Evolutionary conservation across 92 coral and sea anemone genomes (phyloP).

Genomic region (Palythoa caribaeorum): DNA sequence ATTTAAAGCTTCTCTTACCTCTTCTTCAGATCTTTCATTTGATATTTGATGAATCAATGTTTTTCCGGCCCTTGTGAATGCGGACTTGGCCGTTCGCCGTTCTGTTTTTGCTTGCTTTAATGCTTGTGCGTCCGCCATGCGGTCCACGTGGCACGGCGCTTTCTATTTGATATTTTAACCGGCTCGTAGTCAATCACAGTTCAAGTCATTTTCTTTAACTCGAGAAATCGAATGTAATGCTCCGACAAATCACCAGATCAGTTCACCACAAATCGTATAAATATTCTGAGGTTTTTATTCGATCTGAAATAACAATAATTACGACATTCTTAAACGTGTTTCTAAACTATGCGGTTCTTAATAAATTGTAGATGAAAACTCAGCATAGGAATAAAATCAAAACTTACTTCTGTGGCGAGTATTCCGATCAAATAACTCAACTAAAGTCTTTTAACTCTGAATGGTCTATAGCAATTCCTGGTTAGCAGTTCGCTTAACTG

Average conservation of each 20-base stretch:
- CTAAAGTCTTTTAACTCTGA: too few relatives aligned
- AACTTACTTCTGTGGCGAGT: too few relatives aligned
- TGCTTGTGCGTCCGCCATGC: background rate
- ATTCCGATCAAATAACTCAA: too few relatives aligned
- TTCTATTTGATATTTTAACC: background rate
- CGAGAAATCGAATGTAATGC: background rate
- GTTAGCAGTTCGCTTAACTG: too few relatives aligned
- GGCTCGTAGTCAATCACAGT: background rate
- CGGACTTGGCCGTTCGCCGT: slow-evolving; percentile 46
- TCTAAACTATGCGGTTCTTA: too few relatives aligned
- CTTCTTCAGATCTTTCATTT: background rate
- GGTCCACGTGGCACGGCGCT: background rate
- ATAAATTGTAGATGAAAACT: too few relatives aligned
- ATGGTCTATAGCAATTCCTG: too few relatives aligned
- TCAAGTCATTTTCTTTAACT: background rate
- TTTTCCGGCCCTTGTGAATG: slow-evolving; percentile 39
- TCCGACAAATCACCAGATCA: background rate
- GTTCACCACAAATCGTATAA: background rate
- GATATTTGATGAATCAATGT: slow-evolving; percentile 1
- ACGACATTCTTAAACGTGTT: too few relatives aligned
- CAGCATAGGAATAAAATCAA: too few relatives aligned
- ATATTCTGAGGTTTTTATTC: too few relatives aligned
- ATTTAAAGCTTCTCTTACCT: slow-evolving; percentile 38
- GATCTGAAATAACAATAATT: too few relatives aligned
- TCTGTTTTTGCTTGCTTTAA: slow-evolving; percentile 47